Base-by-base conservation (phyloP, 2,888 invertebrate genomes). In the Luperina nickerlii region DNA sequence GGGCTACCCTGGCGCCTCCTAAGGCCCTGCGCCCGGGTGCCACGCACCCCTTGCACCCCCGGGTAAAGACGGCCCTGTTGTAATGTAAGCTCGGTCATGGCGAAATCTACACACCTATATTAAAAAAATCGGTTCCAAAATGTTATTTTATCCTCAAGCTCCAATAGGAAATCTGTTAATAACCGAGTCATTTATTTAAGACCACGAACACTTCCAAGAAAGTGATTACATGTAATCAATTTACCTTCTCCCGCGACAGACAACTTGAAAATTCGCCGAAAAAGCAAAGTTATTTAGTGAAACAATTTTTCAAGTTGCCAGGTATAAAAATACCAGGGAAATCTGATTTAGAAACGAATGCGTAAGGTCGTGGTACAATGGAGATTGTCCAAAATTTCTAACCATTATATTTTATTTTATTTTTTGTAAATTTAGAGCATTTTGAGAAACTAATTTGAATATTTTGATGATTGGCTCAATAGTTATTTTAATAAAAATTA, bases 151-250 rank as follows among this genome's bases (percentile, higher is more conserved):
- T 45, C 9, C 13, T 27, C 67, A 63, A 63, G 8, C 6, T 57
- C 20, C 4, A 38, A 60, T 54, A 54, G 27, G 42, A 54, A n/a
- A 48, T 20, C 11, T 20, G 20, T 32, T 60, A 69, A 60, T 20
- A 42, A 11, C 20, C 6, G 7, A 51, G 20, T 6, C 32, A 70
- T 70, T 83, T 32, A 60, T 81, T 70, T 51, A 27, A 24, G 11
- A 72, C 78, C 62, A 57, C 78, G 60, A 75, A 71, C 24, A 57
- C 20, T 60, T 42, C 70, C 24, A 73, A 73, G 71, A 54, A 82
- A 60, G n/a, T 77, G 68, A 83, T 76, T 81, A 67, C 62, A 32
- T 32, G 71, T 82, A 76, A 74, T 82, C 63, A 67, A 86, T 76
- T 82, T 15, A 63, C 24, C 45, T 57, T 38, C 27, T 75, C 68